Conservation (phyloP, 2,113 vertebrate species). For the Chionomys nivalis region DNA sequence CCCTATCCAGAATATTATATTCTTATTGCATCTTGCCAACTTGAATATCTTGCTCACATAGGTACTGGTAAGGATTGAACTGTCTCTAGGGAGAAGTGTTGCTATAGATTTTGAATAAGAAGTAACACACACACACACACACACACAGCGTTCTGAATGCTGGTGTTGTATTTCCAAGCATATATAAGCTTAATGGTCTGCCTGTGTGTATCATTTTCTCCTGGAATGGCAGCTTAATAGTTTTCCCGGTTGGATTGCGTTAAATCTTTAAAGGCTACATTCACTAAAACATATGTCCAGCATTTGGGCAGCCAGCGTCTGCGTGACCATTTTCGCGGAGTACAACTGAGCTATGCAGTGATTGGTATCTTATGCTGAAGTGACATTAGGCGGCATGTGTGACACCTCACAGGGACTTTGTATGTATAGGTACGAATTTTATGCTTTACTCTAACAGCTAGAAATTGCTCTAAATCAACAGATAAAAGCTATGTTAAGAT, state of each 20-base stretch:
- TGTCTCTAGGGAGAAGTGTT: slow-evolving; percentile 23
- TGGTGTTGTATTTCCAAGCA: slow-evolving; percentile 15
- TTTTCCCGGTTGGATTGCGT: slow-evolving; percentile 74
- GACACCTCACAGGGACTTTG: not conserved
- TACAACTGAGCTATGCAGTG: slow-evolving; percentile 27
- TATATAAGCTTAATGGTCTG: slow-evolving; percentile 53
- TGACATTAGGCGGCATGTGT: not conserved
- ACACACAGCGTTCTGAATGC: slow-evolving; percentile 25
- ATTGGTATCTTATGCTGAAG: slow-evolving; percentile 32
- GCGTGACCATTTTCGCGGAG: slow-evolving; percentile 27
- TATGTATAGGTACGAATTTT: not conserved
- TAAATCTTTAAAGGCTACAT: slow-evolving; percentile 74
- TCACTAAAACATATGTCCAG: slow-evolving; percentile 77
- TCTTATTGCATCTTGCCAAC: not conserved
- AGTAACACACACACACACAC: not conserved
- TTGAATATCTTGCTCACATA: not conserved
- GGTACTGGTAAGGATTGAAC: not conserved
- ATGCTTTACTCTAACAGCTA: not conserved
- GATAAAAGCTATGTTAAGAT: slow-evolving; percentile 35
- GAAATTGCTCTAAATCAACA: not conserved
- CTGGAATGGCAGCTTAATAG: slow-evolving; percentile 71
- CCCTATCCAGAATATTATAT: not conserved
- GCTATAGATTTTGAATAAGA: slow-evolving; percentile 29
- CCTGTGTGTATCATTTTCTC: slow-evolving; percentile 69
- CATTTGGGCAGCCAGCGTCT: slow-evolving; percentile 64